A percentile compares a stretch with the other conserved stretches of the same genome.
phyloP scores from a whole-genome alignment of 2,797 vertebrate species.

The Girardinus metallicus region DNA sequence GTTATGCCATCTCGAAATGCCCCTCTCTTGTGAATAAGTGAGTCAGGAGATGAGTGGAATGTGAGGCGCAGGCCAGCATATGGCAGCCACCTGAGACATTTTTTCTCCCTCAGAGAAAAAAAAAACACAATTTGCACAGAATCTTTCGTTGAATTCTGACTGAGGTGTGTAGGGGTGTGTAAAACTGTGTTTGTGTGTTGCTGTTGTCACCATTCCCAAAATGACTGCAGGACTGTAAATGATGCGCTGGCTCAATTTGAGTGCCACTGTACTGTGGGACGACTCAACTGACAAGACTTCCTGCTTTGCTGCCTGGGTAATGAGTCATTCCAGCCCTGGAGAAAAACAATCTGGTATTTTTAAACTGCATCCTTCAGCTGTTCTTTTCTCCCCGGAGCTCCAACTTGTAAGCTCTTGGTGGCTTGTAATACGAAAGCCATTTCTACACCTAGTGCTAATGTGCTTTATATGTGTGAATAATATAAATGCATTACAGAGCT shows the following conservation, averaged over 20 bases:
- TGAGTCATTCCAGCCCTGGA: conserved; percentile 77
- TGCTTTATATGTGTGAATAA: conserved; percentile 63
- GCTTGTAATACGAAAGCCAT: conserved; percentile 64
- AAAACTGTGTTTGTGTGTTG: not conserved
- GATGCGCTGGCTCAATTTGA: conserved; percentile 64
- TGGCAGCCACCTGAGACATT: conserved; percentile 36
- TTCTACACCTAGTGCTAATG: conserved; percentile 64
- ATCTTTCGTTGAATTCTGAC: conserved; percentile 7
- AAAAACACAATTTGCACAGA: conserved; percentile 31
- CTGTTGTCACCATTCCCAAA: conserved; percentile 40
- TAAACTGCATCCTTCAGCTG: conserved; percentile 76
- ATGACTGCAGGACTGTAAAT: conserved; percentile 40
- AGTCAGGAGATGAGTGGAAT: conserved; percentile 35
- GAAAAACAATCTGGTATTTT: conserved; percentile 82
- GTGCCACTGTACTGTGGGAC: conserved; percentile 66
- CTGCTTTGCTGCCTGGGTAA: conserved; percentile 77
- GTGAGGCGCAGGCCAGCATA: conserved; percentile 45
- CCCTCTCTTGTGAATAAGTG: conserved; percentile 41
- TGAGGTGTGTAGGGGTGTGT: conserved; percentile 14
- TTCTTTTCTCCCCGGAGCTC: conserved; percentile 66
- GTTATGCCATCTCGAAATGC: conserved; percentile 48
- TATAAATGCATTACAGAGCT: conserved; percentile 52
- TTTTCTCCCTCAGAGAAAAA: conserved; percentile 19
- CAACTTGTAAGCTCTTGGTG: conserved; percentile 60
- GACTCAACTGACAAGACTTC: conserved; percentile 76